Base-by-base conservation (phyloP, 2,888 invertebrate genomes). In the Pantelozetes paolii region DNA sequence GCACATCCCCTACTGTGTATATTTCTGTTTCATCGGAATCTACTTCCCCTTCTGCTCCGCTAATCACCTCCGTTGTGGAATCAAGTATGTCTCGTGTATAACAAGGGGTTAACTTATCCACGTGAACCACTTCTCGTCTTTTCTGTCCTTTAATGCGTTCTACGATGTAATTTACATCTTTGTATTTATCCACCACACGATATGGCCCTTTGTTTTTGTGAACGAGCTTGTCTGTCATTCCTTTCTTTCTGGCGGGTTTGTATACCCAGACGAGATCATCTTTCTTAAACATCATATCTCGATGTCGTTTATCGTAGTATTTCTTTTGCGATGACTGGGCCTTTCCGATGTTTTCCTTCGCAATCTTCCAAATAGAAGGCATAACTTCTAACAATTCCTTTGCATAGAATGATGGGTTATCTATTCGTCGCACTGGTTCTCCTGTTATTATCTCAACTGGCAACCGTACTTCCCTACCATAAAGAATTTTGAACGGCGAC, bases 401-500 rank as follows among this genome's bases (percentile, higher is more conserved):
- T 20, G 36, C n/a, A 13, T 69, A 73, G 8, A 5, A 30, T 9
- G 20, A 32, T 1, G 18, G 9, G 23, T 67, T 18, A 18, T 42
- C 23, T 2, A n/a, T 6, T n/a, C n/a, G 2, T 8, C 28, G 8
- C 18, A 30, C 30, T 8, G 36, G n/a, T 13, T 0, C n/a, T 8
- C 54, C 30, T 2, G 78, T 48, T 11, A 69, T 20, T 13, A 71
- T 32, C 36, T 79, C 78, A 13, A 71, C 45, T 0, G 79, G 78
- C 5, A 79, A 54, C 0, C 50, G 54, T 0, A 76, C 75, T 2
- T 78, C 75, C 20, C 76, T 13, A 1, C 77, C 77, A 36, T 76
- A 76, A 26, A 78, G 28, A 11, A 79, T 42, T 40, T 40, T 75
- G 45, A 77, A 78, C 1, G 79, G 78, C 5, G 76, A 71, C 13